These are phyloP conservation scores for Cephalophus harveyi DNA, from an alignment of 2,113 vertebrate species.

Conservation along the genomic window DNA sequence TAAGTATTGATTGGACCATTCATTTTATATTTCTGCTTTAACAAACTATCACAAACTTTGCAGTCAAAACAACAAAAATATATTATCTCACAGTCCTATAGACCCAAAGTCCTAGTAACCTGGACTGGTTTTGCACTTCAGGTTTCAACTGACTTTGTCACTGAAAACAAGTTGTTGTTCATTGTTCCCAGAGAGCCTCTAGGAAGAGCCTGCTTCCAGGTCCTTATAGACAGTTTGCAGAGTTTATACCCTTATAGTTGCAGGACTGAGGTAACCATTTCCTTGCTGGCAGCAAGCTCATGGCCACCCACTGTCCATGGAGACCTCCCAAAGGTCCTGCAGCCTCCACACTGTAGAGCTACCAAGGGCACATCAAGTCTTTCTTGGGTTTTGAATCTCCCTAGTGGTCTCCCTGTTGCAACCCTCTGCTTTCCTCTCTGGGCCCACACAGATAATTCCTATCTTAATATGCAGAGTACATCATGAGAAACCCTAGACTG, in stretches of 20 bases:
- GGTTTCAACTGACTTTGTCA: not conserved
- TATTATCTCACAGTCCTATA: not conserved
- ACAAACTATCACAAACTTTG: not conserved
- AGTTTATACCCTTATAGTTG: rapidly evolving
- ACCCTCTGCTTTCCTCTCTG: not conserved
- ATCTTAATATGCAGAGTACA: not conserved
- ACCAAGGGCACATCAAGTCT: too few relatives aligned
- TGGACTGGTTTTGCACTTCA: not conserved
- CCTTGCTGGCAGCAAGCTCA: not conserved
- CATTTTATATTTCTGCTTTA: not conserved
- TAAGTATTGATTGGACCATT: not conserved
- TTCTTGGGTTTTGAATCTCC: not conserved
- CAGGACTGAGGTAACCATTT: rapidly evolving
- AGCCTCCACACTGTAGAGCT: rapidly evolving
- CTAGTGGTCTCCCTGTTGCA: too few relatives aligned
- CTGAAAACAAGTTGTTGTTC: too few relatives aligned
- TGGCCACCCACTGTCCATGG: not conserved
- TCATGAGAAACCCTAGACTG: too few relatives aligned
- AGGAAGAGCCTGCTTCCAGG: not conserved
- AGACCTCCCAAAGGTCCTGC: too few relatives aligned
- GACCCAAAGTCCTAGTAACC: not conserved
- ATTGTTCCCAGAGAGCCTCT: not conserved
- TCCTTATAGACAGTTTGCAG: too few relatives aligned
- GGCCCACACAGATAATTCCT: not conserved
- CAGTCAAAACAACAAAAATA: not conserved